These are phyloP conservation scores for Melieria omissa DNA, from an alignment of 2,888 invertebrate species.

Conservation along the genomic window DNA sequence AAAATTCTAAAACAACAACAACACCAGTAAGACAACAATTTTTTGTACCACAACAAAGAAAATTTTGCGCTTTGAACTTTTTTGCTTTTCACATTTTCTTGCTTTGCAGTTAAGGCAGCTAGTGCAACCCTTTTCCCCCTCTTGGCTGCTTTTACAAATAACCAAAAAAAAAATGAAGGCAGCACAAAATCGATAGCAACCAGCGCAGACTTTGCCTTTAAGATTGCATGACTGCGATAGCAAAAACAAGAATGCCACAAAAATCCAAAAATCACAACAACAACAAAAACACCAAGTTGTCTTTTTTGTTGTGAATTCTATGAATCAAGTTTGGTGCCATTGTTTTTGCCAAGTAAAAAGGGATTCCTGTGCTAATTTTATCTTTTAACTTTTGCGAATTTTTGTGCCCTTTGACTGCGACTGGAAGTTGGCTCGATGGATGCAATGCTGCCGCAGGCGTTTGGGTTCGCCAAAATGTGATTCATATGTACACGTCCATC, in stretches of 20 bases:
- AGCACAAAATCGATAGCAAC: background rate
- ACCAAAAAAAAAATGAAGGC: background rate
- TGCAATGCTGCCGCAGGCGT: background rate
- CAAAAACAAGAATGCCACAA: background rate
- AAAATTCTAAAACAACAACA: no score
- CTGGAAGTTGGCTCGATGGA: no score
- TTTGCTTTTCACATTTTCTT: no score
- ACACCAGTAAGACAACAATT: no score
- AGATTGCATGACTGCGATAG: constrained; percentile 9
- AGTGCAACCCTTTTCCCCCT: background rate
- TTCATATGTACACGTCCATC: background rate
- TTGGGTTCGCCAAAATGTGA: background rate
- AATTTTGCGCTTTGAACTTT: background rate
- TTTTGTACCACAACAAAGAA: constrained; percentile 13
- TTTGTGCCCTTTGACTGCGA: no score
- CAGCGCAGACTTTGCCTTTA: background rate
- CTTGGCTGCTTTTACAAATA: background rate
- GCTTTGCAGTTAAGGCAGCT: no score
- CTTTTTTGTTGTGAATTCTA: background rate
- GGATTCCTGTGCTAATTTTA: no score
- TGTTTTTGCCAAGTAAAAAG: no score
- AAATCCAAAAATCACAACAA: background rate
- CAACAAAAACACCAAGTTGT: background rate
- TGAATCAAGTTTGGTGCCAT: no score
- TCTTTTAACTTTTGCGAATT: no score